These are phyloP conservation scores for Dicrostonyx torquatus DNA, from an alignment of 2,797 vertebrate genomes.

Conservation along the genomic window DNA sequence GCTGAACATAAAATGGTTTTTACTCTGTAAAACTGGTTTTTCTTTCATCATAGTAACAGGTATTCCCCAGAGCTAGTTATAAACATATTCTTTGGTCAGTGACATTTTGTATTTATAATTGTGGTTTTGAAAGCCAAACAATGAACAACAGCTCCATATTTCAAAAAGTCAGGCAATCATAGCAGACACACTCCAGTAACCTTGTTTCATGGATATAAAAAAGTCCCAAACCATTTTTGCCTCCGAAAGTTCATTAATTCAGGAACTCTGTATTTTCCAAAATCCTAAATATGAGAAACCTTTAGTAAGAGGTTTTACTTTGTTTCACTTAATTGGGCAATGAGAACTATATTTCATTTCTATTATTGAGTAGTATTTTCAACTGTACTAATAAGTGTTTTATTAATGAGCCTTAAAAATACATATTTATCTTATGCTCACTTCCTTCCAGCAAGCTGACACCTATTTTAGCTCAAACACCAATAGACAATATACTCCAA, in stretches of 20 bases:
- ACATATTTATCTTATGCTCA: conserved; percentile 4
- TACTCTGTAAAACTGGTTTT: not conserved
- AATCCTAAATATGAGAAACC: not conserved
- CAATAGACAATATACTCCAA: conserved; percentile 25
- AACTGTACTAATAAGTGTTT: conserved; percentile 29
- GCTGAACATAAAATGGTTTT: conserved; percentile 6
- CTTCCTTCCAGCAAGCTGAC: not conserved
- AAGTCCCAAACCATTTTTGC: not conserved
- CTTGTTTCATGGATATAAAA: not conserved
- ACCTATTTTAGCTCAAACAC: conserved; percentile 34
- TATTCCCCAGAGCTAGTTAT: conserved; percentile 19
- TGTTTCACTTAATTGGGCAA: conserved; percentile 45
- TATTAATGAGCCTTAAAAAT: conserved; percentile 31
- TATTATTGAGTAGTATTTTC: not conserved
- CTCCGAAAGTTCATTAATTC: conserved; percentile 16
- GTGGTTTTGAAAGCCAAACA: conserved; percentile 28
- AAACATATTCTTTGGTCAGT: conserved; percentile 31
- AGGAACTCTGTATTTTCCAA: conserved; percentile 18
- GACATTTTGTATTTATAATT: conserved; percentile 1
- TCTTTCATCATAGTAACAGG: conserved; percentile 29
- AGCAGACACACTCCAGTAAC: conserved; percentile 2
- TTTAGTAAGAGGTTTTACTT: conserved; percentile 32
- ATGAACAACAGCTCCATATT: not conserved
- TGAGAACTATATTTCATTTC: conserved; percentile 26
- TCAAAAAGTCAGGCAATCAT: not conserved